Percentiles rank a stretch among this genome's conserved stretches.
Conservation (phyloP, 2,888 invertebrate genomes). For the Melanotus villosus region DNA sequence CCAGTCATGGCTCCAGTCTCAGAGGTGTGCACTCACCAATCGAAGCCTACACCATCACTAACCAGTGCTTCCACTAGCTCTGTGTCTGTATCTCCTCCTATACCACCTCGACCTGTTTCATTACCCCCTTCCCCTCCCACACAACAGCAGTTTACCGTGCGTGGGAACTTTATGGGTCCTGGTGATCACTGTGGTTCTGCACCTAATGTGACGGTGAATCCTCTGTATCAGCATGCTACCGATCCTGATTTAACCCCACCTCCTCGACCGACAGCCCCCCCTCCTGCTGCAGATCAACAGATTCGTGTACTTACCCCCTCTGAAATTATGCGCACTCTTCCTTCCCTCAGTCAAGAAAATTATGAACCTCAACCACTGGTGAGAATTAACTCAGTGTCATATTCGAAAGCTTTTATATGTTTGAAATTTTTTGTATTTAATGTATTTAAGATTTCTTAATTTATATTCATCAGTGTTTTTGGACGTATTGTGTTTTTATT, state of each 20-base stretch:
- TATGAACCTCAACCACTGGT: slow-evolving; percentile 74
- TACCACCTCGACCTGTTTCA: slow-evolving; percentile 51
- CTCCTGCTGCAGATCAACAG: slow-evolving; percentile 78
- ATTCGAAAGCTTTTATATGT: slow-evolving; percentile 36
- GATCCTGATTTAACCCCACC: slow-evolving; percentile 49
- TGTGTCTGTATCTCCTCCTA: slow-evolving; percentile 50
- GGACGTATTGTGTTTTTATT: slow-evolving; percentile 39
- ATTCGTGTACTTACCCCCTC: slow-evolving; percentile 91
- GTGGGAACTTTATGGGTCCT: slow-evolving; percentile 66
- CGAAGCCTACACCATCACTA: slow-evolving; percentile 60
- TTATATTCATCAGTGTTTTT: slow-evolving; percentile 45
- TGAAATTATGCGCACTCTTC: slow-evolving; percentile 92
- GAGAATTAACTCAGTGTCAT: slow-evolving; percentile 51
- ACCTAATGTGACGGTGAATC: slow-evolving; percentile 79
- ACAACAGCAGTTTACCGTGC: slow-evolving; percentile 68
- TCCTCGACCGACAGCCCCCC: slow-evolving; percentile 51
- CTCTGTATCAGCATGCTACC: slow-evolving; percentile 66
- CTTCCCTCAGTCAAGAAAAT: slow-evolving; percentile 84
- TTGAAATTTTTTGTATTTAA: slow-evolving; percentile 36
- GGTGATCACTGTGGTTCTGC: slow-evolving; percentile 74
- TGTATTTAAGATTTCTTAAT: too few species aligned
- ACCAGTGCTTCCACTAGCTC: slow-evolving; percentile 58
- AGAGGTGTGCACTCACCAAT: slow-evolving; percentile 67
- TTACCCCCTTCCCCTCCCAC: slow-evolving; percentile 61
- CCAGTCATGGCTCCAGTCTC: slow-evolving; percentile 59